Evolutionary conservation across 2,888 invertebrate genomes (phyloP).

Genomic region (Bimastos eiseni): DNA sequence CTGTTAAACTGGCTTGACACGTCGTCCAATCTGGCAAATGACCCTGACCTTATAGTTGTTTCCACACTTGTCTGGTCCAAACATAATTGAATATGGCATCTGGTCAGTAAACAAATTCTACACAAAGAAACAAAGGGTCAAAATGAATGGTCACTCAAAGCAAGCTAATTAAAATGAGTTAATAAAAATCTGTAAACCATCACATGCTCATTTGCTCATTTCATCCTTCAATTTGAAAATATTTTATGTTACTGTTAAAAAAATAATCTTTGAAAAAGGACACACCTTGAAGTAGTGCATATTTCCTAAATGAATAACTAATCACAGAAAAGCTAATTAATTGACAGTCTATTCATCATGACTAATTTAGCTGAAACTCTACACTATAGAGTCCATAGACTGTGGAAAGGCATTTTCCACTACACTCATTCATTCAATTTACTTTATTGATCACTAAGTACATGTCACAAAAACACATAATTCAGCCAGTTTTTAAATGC

Average conservation of each 20-base stretch:
- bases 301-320: neutral
- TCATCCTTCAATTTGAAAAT: no score
- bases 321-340: neutral
- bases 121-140: conserved; percentile 37
- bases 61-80: conserved; percentile 99
- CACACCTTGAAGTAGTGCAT: neutral
- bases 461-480: no score
- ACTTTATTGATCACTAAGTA: no score
- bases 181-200: neutral
- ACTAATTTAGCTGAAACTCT: neutral
- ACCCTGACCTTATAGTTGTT: conserved; percentile 80
- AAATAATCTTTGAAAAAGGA: neutral
- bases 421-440: no score
- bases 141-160: neutral
- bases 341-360: neutral
- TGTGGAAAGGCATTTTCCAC: no score
- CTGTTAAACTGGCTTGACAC: neutral
- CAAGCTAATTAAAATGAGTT: neutral
- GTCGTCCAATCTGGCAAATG: neutral
- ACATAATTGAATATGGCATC: conserved; percentile 98
- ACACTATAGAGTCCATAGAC: no score
- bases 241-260: no score
- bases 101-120: conserved; percentile 84
- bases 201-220: neutral
- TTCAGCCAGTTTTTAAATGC: no score